A percentile compares a stretch with the other conserved stretches of the same genome.
These are phyloP conservation scores for Chelon auratus DNA, from an alignment of 2,797 vertebrate genomes.

Conservation along the genomic window DNA sequence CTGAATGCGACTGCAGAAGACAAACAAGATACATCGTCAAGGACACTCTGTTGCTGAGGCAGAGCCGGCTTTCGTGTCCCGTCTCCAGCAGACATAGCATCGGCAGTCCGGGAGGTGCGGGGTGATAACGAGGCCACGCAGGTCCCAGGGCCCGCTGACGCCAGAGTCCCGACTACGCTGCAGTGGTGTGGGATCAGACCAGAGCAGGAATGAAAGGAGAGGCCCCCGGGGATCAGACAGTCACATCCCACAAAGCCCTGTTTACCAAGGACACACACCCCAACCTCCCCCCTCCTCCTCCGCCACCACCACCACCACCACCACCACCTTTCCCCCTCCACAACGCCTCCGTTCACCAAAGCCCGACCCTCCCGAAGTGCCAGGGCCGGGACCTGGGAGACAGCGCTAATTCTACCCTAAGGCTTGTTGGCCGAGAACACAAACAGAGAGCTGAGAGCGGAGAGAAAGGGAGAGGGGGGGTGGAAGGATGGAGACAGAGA, in stretches of 20 bases:
- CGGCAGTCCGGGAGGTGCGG: constrained; percentile 33
- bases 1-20: constrained; percentile 20
- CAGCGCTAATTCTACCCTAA: constrained; percentile 80
- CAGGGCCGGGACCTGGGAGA: constrained; percentile 83
- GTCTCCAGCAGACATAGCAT: constrained; percentile 29
- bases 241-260: constrained; percentile 84
- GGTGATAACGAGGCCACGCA: constrained; percentile 50
- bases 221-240: constrained; percentile 82
- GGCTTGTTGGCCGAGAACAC: constrained; percentile 76
- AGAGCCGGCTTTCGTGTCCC: constrained; percentile 3
- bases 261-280: constrained; percentile 83
- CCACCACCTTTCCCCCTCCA: constrained; percentile 26
- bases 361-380: constrained; percentile 72
- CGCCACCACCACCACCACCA: constrained; percentile 26
- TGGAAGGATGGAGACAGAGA: constrained; percentile 54
- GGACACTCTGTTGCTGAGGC: constrained; percentile 43
- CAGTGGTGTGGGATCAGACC: constrained; percentile 65
- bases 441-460: constrained; percentile 67
- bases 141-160: constrained; percentile 56
- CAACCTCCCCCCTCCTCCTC: constrained; percentile 24
- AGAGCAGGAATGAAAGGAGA: constrained; percentile 67
- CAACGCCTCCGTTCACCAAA: constrained; percentile 61
- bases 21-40: constrained; percentile 41
- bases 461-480: constrained; percentile 46
- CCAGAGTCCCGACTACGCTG: constrained; percentile 51